Evolutionary conservation across 2,888 invertebrate species (phyloP), one percentile per base, ranked within the genome.

Genomic region (Hirtodrosophila trivittata): DNA sequence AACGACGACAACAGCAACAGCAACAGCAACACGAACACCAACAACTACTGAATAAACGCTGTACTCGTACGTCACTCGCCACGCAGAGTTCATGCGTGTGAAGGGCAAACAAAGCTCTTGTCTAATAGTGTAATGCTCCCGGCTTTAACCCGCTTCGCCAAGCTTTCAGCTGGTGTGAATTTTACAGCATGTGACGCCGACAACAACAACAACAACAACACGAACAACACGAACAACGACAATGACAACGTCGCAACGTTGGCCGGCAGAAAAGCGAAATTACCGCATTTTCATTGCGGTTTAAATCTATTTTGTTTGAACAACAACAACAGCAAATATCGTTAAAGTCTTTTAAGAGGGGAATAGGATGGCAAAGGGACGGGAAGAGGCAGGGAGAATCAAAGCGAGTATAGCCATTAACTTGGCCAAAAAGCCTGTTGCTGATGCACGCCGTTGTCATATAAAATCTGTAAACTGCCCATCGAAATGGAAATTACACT

Each of bases 61-160:
- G 18, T 21, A 21, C 18, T 21, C 18, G 43, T 52, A 52, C 56
- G 35, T 62, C 74, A 66, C 67, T 52, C 41, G 50, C 41, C 50
- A 60, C 45, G 50, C 56, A 68, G 64, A 75, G 76, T 75, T 78
- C 76, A 86, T 55, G 80, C 78, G 76, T 86, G 76, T 66, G 77
- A 81, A 84, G 84, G 86, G 81, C 82, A 78, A 45, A 75, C 67
- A 65, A 32, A 59, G 50, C 60, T 45, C 84, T 77, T 63, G 77
- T 83, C 73, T 64, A 69, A 73, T 63, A 37, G 45, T 21, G 30
- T 49, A 50, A 59, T 52, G 52, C 14, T 8, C 18, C 18, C 18
- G 18, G 18, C 5, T 3, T 21, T 21, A 21, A 21, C 18, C 18
- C 18, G 41, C 28, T n/a, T 39, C 49, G 30, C 25, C 10, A 56